Evolutionary conservation across 1,140 invertebrate species (phyloP), one percentile per base, ranked within the genome.

Genomic region (Drosophila mayri): DNA sequence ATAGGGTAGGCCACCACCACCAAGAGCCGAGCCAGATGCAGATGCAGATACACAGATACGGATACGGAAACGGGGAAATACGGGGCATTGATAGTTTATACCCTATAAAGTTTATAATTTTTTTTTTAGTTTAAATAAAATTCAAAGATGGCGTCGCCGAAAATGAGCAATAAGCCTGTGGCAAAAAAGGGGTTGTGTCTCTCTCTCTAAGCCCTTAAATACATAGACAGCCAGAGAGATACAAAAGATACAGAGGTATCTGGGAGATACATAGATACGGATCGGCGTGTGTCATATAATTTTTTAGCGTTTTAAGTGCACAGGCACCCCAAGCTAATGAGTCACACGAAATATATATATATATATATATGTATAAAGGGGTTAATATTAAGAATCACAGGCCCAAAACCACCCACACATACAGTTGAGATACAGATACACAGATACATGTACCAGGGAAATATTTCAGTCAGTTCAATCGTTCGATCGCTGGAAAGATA

Each of bases 231-330:
- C 38, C 22, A 80, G 73, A 65, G 10, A 35, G 35, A 35, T 35
- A 35, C 35, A 35, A 12, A 10, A 12, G 35, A 32, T 35, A 35
- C 35, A 4, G 28, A 30, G 28, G 28, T 30, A 30, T 25, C 28
- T 30, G 28, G 22, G 22, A 22, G 22, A 22, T 22, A 22, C 22
- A 22, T 22, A 22, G 73, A 64, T 60, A 61, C 46, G 49, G 75
- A 65, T 65, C 63, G 57, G 77, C 81, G 81, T 85, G 81, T 85
- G 82, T 85, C 83, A 67, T 71, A 88, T 88, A 88, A 88, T 88
- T 88, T 86, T 86, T 82, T 82, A 87, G 82, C 79, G 75, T 86
- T 87, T 88, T 87, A 87, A 87, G 83, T 83, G 84, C 84, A 64
- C 35, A 54, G 32, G 25, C 18, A 12, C 4, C 7, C 50, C 8